Evolutionary conservation across 92 coral and sea anemone species (phyloP).

Genomic region (Porites evermanni): DNA sequence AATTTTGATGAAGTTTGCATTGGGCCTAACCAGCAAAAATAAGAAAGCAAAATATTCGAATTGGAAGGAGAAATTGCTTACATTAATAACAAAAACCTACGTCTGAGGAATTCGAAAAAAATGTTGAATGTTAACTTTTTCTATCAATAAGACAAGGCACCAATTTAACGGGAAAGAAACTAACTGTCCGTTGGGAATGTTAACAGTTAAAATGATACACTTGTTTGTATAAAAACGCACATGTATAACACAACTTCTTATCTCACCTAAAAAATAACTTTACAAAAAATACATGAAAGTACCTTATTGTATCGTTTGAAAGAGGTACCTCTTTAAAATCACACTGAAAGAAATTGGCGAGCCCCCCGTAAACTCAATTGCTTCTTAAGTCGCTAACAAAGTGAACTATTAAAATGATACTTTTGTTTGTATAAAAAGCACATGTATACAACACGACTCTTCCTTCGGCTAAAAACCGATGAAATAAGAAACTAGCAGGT

Average conservation of each 20-base stretch:
- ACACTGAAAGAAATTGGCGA: too few relatives aligned
- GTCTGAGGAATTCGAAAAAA: conserved; percentile 37
- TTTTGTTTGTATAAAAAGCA: not conserved
- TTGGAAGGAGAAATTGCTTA: conserved; percentile 34
- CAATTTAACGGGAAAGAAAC: conserved; percentile 12
- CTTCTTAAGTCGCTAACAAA: not conserved
- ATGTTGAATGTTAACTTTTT: conserved; percentile 16
- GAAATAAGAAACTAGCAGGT: not conserved
- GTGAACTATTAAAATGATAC: not conserved
- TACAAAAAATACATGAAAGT: too few relatives aligned
- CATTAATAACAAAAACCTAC: conserved; percentile 24
- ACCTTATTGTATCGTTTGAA: too few relatives aligned
- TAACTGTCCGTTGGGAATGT: conserved; percentile 16
- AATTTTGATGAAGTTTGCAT: conserved; percentile 39
- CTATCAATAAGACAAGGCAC: conserved; percentile 27
- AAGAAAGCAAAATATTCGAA: conserved; percentile 50
- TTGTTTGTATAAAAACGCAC: conserved; percentile 18
- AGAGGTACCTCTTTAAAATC: too few relatives aligned
- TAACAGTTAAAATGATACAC: conserved; percentile 36
- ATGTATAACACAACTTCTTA: not conserved
- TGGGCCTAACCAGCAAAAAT: conserved; percentile 50
- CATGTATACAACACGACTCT: not conserved
- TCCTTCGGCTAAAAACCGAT: not conserved
- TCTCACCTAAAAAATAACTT: not conserved
- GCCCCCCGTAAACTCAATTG: too few relatives aligned